Evolutionary conservation across 2,888 invertebrate species (phyloP), one percentile per base, ranked within the genome.

Genomic region (Phyllotreta striolata): DNA sequence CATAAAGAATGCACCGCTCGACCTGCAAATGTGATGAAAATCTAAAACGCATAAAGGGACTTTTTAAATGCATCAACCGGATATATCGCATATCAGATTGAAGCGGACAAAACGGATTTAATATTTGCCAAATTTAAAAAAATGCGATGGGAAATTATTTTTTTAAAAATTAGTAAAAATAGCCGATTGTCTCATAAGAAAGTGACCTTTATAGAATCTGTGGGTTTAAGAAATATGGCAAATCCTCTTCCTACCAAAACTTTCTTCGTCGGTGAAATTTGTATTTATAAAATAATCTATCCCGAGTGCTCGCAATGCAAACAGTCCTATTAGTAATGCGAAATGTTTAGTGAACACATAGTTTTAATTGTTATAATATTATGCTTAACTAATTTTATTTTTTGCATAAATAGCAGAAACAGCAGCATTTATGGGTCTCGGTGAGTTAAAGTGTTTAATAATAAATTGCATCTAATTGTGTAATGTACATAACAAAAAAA

Each of bases 201-300:
- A 68, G 68, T 64, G 41, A 34, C 44, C 14, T 61, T 47, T 24
- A 24, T 24, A 46, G 39, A 12, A 51, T 12, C 51, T 57, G 68
- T 68, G 62, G 68, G 68, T 39, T 62, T 39, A 64, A 44, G 47
- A 39, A 57, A 64, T 66, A 70, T 71, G 70, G 72, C 58, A 64
- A 73, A 70, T 58, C 68, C n/a, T 62, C 47, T 64, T 58, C 73
- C 74, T 68, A 74, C 74, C 37, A 61, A 9, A 43, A 71, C 73
- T 74, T 74, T 74, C 73, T 64, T 73, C 61, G 10, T 41, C 12
- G 64, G 69, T 70, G 70, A 72, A 72, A 72, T 69, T 70, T 64
- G 37, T 54, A 10, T 47, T 37, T 51, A 13, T 12, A 12, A 12
- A 38, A 6, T 37, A 52, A 39, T 52, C 14, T 38, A 38, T 52